A percentile compares a stretch with the other conserved stretches of the same genome.
Conservation (phyloP, 2,113 vertebrate species). For the Neogale vison region DNA sequence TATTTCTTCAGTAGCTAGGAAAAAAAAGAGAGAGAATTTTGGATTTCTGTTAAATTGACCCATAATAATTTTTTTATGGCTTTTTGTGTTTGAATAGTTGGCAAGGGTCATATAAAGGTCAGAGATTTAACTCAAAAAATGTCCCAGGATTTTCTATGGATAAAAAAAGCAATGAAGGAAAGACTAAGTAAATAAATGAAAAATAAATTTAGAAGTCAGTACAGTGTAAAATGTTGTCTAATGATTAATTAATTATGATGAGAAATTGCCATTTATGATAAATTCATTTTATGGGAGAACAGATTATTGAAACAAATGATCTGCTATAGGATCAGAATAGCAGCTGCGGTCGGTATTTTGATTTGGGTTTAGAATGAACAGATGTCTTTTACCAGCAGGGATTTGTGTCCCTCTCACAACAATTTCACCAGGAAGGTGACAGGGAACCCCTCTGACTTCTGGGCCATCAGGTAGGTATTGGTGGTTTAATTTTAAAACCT, state of each 20-base stretch:
- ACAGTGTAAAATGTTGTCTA: not conserved
- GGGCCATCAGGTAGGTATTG: rapidly evolving
- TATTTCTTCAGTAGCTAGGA: constrained; percentile 65
- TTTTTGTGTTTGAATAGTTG: constrained; percentile 49
- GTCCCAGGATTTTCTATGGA: not conserved
- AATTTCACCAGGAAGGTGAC: not conserved
- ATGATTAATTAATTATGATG: not conserved
- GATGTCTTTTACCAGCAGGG: too few relatives aligned
- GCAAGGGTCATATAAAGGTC: constrained; percentile 69
- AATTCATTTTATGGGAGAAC: not conserved
- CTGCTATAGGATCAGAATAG: not conserved
- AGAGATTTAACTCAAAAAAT: constrained; percentile 31
- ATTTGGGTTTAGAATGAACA: not conserved
- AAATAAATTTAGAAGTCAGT: not conserved
- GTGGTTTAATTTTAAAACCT: not conserved
- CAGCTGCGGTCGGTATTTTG: not conserved
- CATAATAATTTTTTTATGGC: not conserved
- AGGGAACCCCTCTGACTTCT: not conserved
- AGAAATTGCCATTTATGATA: not conserved
- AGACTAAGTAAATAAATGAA: not conserved
- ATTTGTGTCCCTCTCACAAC: not conserved
- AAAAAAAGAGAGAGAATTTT: constrained; percentile 67
- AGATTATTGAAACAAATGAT: rapidly evolving
- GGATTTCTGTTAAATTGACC: constrained; percentile 79
- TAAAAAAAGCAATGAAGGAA: not conserved